Base-by-base conservation (phyloP, 2,113 vertebrate species). In the Lampris megalopsis region DNA sequence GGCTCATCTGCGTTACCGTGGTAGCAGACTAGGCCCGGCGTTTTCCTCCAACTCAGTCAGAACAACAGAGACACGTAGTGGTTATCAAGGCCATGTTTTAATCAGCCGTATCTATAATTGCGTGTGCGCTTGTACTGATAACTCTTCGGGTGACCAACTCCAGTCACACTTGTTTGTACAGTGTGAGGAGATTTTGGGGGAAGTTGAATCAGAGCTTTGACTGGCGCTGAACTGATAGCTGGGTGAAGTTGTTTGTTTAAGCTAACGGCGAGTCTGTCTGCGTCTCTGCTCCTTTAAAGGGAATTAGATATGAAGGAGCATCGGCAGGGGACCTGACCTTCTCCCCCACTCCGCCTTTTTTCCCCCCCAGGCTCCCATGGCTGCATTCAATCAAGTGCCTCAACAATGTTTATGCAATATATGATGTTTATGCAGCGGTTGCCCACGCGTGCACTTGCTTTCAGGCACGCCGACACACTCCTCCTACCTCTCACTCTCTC, bases 311-410 rank as follows among this genome's bases (percentile, higher is more conserved):
- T 82, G 81, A 87, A 86, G 83, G 68, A 81, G 73, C 42, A n/a
- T 84, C 71, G 59, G 81, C 72, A 58, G 79, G 87, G 75, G 84
- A 82, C 69, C 84, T 88, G 87, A 92, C 87, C 86, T 87, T 83
- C 72, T 85, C 83, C 83, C 72, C 83, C 75, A 2, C 81, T 65
- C 90, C 78, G 73, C 68, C 64, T 68, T 60, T 13, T 4, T 13
- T 68, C 72, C 79, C 78, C 80, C 82, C 47, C 2, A 50, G 80
- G 78, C 73, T 73, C 77, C 73, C 61, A 52, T 75, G 77, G 86
- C 87, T 88, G 81, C 77, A 74, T 89, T 90, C 87, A 87, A 82
- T 92, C 89, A 91, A 89, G 79, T 75, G 81, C 85, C 76, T 83
- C 47, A 37, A 52, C 78, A 43, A 77, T 91, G 84, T 89, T 90